Conservation (phyloP, 2,797 vertebrate genomes). For the Hydrocynus forskahlii region DNA sequence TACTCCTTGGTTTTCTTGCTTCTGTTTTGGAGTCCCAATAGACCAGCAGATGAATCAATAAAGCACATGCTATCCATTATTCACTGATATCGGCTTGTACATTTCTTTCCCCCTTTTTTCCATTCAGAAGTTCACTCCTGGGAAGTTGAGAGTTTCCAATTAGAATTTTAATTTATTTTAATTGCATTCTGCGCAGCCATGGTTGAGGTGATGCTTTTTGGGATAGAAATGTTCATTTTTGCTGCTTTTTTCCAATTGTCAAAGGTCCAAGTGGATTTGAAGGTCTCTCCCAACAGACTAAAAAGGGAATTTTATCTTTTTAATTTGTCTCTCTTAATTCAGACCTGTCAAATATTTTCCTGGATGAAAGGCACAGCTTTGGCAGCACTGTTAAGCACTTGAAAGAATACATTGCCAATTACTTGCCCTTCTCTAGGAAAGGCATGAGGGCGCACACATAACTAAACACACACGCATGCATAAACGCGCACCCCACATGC, state of each 20-base stretch:
- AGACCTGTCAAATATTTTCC: constrained; percentile 47
- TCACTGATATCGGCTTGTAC: constrained; percentile 19
- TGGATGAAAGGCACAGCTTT: constrained; percentile 51
- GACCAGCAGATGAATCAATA: constrained; percentile 40
- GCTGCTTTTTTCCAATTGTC: constrained; percentile 42
- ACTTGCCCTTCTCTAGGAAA: constrained; percentile 35
- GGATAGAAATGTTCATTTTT: constrained; percentile 39
- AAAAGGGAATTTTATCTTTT: constrained; percentile 61
- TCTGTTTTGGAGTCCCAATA: constrained; percentile 20
- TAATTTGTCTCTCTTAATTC: constrained; percentile 59
- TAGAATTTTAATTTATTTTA: constrained; percentile 48
- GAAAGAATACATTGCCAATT: constrained; percentile 47
- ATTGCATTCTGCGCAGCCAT: constrained; percentile 27
- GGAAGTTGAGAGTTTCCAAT: constrained; percentile 39
- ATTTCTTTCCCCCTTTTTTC: constrained; percentile 9
- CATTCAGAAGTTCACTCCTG: constrained; percentile 6
- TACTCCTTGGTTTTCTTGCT: constrained; percentile 28
- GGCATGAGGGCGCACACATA: not conserved
- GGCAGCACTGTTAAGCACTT: constrained; percentile 41
- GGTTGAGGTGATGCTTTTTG: constrained; percentile 32
- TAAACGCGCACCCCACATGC: not conserved
- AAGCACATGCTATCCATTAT: constrained; percentile 46
- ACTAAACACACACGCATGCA: not conserved
- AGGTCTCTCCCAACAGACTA: constrained; percentile 49
- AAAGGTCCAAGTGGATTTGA: constrained; percentile 43